Base-by-base conservation (phyloP, 2,888 invertebrate genomes). In the Eulithis testata region DNA sequence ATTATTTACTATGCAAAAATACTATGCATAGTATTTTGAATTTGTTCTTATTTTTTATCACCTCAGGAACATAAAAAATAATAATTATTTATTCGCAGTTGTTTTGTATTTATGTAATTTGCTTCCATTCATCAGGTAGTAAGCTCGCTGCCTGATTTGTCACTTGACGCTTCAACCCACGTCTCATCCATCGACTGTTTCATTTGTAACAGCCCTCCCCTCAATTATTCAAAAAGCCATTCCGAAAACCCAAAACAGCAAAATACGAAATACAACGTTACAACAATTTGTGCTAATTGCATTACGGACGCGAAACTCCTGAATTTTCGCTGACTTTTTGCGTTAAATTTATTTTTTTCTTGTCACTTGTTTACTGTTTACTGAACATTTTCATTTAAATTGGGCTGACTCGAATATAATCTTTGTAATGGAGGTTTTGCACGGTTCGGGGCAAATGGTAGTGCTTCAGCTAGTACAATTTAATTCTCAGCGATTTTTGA, bases 221-320 rank as follows among this genome's bases (percentile, higher is more conserved):
- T 62, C 52, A 58, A 65, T 69, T 61, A 69, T 60, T 67, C 43
- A 60, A 56, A 56, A 12, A 45, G 49, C 12, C 45, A 45, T 44
- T 40, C n/a, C 4, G 55, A 65, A 65, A 54, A 61, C 47, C 51
- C 60, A 64, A 61, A 65, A 59, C 53, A 27, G 60, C 52, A 45
- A 66, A 73, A 73, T 59, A 52, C 57, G 47, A 67, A 73, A 61
- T 60, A 60, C 45, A 65, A 50, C 67, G 68, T 69, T 67, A 72
- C 70, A 70, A 72, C 75, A 74, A 75, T 73, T 69, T 68, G 57
- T 60, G 59, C 70, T 73, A 73, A 75, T 73, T 71, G 72, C 68
- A 68, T 73, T 70, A 72, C 63, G 66, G 44, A 61, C 57, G 65
- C 12, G 69, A 60, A 57, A 47, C 61, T 64, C 63, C 66, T 63